Evolutionary conservation across 2,797 vertebrate genomes (phyloP), one percentile per base, ranked within the genome.

Genomic region (Telmatherina bonti): DNA sequence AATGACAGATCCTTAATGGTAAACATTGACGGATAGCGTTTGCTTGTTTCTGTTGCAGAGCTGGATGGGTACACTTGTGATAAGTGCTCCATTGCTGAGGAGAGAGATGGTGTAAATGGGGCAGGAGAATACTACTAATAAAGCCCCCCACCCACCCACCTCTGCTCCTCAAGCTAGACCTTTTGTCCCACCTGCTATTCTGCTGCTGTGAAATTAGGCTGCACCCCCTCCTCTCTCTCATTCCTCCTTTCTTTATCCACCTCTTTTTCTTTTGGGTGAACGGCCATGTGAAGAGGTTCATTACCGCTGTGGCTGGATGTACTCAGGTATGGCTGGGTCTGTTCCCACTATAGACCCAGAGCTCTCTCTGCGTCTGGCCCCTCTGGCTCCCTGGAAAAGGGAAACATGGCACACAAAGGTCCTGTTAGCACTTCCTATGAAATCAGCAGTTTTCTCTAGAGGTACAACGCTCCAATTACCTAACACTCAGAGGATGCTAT

Each of bases 361-460:
- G 80, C 89, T 79, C 84, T 84, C 79, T 85, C 89, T 83, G 68
- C 75, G 76, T 90, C 89, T 88, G 84, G 84, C 90, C 85, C 86
- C 66, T 65, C 81, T 76, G 80, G 97, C 97, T 97, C 96, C 96
- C 96, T 96, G 96, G 96, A 97, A 96, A 98, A 97, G 97, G 96
- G 97, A 99, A 98, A 97, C 97, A 96, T 95, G 95, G 94, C 94
- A 96, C 94, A 99, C 96, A 99, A 99, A 99, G 97, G 97, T 99
- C 97, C 96, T 96, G 96, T 98, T 98, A 97, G 96, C 96, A 99
- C 97, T 99, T 99, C 98, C 97, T 99, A 96, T 97, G 94, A 99
- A 99, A 99, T 98, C 97, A 97, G 96, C 96, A 97, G 96, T 97
- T 97, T 97, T 97, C 96, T 96, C 96, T 85, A 94, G 96, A 97